Evolutionary conservation across 2,797 vertebrate genomes (phyloP).

Genomic region (Setipinna tenuifilis): DNA sequence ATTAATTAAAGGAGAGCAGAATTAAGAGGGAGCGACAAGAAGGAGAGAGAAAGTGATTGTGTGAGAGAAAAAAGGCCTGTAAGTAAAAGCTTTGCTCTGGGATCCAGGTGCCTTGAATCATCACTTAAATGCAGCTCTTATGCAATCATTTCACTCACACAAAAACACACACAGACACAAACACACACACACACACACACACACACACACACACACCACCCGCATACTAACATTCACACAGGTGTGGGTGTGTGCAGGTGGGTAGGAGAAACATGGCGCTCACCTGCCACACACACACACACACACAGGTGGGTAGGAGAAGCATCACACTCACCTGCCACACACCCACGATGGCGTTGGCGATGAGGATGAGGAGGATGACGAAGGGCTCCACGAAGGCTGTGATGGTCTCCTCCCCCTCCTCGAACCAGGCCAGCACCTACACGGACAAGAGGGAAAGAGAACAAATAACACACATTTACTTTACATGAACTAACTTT

Average conservation of each 20-base stretch:
- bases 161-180: background rate
- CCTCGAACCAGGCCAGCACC: slow-evolving; percentile 99
- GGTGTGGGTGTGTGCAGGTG: background rate
- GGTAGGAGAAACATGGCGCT: slow-evolving; percentile 46
- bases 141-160: background rate
- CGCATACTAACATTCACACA: background rate
- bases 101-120: background rate
- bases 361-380: slow-evolving; percentile 97
- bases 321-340: slow-evolving; percentile 89
- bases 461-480: background rate
- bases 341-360: slow-evolving; percentile 97
- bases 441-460: slow-evolving; percentile 60
- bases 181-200: background rate
- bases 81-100: background rate
- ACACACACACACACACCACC: background rate
- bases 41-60: background rate
- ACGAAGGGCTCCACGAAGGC: slow-evolving; percentile 99
- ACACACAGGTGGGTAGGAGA: background rate
- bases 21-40: background rate
- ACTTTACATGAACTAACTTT: no score
- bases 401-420: slow-evolving; percentile 96
- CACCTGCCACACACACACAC: slow-evolving; percentile 91
- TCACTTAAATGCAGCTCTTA: background rate
- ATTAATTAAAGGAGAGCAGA: background rate
- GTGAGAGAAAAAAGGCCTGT: background rate